Evolutionary conservation across 2,113 vertebrate species (phyloP), one percentile per base, ranked within the genome.

Genomic region (Peromyscus californicus): DNA sequence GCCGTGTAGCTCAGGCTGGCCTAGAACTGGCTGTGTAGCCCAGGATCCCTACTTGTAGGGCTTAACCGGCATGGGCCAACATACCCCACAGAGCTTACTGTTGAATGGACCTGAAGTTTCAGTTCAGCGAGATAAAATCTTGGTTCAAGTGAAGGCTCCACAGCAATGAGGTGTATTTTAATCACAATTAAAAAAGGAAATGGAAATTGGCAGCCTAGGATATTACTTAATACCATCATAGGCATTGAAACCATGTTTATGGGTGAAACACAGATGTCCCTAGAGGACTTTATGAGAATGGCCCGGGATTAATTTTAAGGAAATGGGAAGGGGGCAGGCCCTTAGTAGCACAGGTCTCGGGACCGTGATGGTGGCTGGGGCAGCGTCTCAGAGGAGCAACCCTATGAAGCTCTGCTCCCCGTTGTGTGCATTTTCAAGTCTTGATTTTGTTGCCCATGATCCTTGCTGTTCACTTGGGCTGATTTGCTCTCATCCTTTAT

Each of bases 391-490:
- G 29, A 22, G 1, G 22, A 84, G n/a, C 59, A 42, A 10, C 3
- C 24, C 0, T 26, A 42, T 74, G 42, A n/a, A 26, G 42, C 3
- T 70, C 19, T 7, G 42, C 36, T 83, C n/a, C n/a, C 17, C 17
- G 2, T 93, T 33, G 8, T n/a, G 10, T 65, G 91, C 45, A 33
- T 78, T 67, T 78, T 13, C 67, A 80, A 74, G 82, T 70, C 51
- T 80, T 87, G 88, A 61, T 91, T 84, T 95, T 95, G 70, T 93
- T 72, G 90, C 29, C 69, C n/a, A 76, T 75, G 29, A 24, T 39
- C 51, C 3, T 72, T 88, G 67, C 17, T 89, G 65, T 76, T 12
- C n/a, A 42, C 0, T 84, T 91, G 65, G 82, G 54, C 87, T 42
- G 31, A 75, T 96, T 92, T 76, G 63, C 15, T 69, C 39, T 70